Evolutionary conservation across 2,888 invertebrate species (phyloP).

Genomic region (Danaus chrysippus): DNA sequence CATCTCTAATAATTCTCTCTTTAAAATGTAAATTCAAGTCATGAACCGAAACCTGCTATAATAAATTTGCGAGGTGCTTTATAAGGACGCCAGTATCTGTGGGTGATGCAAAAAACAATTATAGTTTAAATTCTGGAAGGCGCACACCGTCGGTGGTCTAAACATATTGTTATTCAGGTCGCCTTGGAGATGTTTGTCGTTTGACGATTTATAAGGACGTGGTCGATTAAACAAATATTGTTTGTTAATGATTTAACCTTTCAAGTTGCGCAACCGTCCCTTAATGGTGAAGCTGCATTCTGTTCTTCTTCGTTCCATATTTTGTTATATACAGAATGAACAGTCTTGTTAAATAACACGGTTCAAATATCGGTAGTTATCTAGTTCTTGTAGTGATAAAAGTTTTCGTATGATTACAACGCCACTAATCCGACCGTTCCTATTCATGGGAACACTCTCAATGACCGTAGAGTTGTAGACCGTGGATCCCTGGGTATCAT

Average conservation of each 20-base stretch:
- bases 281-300: background rate
- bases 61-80: conserved; percentile 13
- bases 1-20: background rate
- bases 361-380: too few relatives aligned
- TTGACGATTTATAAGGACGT: conserved; percentile 37
- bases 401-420: conserved; percentile 7
- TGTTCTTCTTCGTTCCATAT: background rate
- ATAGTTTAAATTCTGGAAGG: conserved; percentile 36
- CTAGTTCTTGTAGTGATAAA: too few relatives aligned
- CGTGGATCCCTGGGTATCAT: conserved; percentile 53
- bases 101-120: conserved; percentile 34
- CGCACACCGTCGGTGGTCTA: conserved; percentile 38
- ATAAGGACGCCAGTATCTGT: conserved; percentile 24
- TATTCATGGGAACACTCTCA: conserved; percentile 44
- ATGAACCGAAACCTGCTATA: background rate
- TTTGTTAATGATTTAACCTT: conserved; percentile 36
- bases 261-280: background rate
- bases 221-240: conserved; percentile 39
- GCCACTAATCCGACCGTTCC: conserved; percentile 44
- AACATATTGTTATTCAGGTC: conserved; percentile 38
- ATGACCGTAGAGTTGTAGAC: conserved; percentile 53
- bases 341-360: too few relatives aligned
- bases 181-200: conserved; percentile 34
- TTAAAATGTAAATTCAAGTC: conserved; percentile 2
- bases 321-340: too few relatives aligned